A percentile compares a stretch with the other conserved stretches of the same genome.
Evolutionary conservation across 1,140 invertebrate species (phyloP).

Genomic region (Drosophila willistoni): DNA sequence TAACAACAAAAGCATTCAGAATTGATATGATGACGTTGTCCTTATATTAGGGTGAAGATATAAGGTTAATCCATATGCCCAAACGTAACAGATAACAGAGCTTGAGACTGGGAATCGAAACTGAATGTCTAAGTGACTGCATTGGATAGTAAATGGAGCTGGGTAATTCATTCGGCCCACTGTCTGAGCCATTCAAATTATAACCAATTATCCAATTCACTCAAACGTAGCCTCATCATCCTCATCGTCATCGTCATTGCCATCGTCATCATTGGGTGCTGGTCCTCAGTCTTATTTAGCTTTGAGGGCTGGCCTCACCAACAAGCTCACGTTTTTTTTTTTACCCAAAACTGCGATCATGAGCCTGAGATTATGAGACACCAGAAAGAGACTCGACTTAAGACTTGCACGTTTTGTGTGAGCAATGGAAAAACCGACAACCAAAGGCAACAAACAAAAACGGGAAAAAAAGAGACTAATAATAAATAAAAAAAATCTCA

Average conservation of each 20-base stretch:
- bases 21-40: not conserved
- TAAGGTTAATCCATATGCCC: slow-evolving; percentile 2
- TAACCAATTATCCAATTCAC: slow-evolving; percentile 75
- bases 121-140: not conserved
- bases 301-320: slow-evolving; percentile 45
- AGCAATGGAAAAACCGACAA: slow-evolving; percentile 31
- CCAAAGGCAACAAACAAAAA: slow-evolving; percentile 16
- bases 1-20: slow-evolving; percentile 46
- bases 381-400: slow-evolving; percentile 16
- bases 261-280: slow-evolving; percentile 11
- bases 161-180: slow-evolving; percentile 25
- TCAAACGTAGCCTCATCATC: slow-evolving; percentile 57
- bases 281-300: slow-evolving; percentile 45
- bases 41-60: not conserved
- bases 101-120: slow-evolving; percentile 14
- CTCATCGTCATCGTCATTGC: slow-evolving; percentile 26
- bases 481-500: slow-evolving; percentile 41
- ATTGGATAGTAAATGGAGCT: slow-evolving; percentile 5
- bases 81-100: slow-evolving; percentile 18
- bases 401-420: slow-evolving; percentile 56
- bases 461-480: slow-evolving; percentile 18
- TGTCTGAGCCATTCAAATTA: slow-evolving; percentile 56
- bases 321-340: slow-evolving; percentile 66
- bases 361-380: slow-evolving; percentile 67
- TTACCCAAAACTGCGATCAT: slow-evolving; percentile 4